Evolutionary conservation across 2,797 vertebrate species (phyloP).

Genomic region (Melanotaenia trifasciata): DNA sequence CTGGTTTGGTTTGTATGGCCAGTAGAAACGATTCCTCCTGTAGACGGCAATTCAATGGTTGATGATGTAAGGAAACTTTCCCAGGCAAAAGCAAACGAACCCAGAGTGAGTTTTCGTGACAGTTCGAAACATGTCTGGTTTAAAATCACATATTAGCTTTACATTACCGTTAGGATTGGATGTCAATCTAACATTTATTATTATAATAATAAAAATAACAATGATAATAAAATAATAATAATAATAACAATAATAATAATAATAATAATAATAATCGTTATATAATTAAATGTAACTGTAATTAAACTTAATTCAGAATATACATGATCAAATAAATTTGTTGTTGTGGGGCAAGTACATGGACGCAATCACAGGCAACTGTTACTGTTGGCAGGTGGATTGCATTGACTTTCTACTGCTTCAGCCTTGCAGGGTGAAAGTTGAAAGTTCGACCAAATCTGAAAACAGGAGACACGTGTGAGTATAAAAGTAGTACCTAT

Average conservation of each 20-base stretch:
- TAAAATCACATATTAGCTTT: no score
- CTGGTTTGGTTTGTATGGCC: slow-evolving; percentile 18
- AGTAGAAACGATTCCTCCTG: neutral
- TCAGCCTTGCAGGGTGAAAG: slow-evolving; percentile 55
- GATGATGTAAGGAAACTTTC: slow-evolving; percentile 57
- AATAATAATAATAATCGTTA: no score
- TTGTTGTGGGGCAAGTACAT: neutral
- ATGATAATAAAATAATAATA: no score
- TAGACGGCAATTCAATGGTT: slow-evolving; percentile 54
- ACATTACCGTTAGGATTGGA: no score
- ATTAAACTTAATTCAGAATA: neutral
- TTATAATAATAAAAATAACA: no score
- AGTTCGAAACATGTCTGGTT: neutral
- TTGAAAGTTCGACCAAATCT: slow-evolving; percentile 58
- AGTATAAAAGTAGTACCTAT: slow-evolving; percentile 28
- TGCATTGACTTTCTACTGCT: slow-evolving; percentile 58
- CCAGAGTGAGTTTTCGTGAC: slow-evolving; percentile 18
- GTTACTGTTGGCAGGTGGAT: accelerated
- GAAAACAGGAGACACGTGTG: slow-evolving; percentile 74
- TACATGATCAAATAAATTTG: no score
- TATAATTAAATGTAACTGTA: no score
- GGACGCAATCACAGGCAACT: no score
- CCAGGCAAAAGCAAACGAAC: slow-evolving; percentile 67
- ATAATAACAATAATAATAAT: no score
- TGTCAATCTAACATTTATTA: no score